Conservation (phyloP, 2,888 invertebrate genomes). For the Phaedon cochleariae region DNA sequence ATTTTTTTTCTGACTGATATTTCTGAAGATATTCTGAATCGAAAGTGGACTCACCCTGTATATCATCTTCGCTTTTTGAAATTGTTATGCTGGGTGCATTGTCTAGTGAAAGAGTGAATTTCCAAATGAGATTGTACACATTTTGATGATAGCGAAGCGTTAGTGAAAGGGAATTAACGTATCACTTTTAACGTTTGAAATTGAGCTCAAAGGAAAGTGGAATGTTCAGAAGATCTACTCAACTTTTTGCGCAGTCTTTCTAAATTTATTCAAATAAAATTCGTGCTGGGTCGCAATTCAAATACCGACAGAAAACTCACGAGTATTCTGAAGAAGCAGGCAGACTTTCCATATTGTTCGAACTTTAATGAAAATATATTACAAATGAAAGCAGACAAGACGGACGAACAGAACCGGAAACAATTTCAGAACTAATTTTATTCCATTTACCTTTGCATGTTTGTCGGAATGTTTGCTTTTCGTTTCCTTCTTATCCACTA, state of each 20-base stretch:
- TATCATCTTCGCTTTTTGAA: too few relatives aligned
- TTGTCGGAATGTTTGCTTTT: background rate
- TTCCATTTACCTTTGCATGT: background rate
- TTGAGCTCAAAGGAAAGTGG: background rate
- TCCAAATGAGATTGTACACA: too few relatives aligned
- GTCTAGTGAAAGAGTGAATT: too few relatives aligned
- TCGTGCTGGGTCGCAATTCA: background rate
- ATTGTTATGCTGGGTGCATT: too few relatives aligned
- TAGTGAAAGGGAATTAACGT: background rate
- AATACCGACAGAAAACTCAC: background rate
- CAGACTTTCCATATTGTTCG: slow-evolving; percentile 23
- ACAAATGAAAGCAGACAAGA: slow-evolving; percentile 23
- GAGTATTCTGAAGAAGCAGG: background rate
- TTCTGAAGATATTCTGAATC: too few relatives aligned
- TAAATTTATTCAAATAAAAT: background rate
- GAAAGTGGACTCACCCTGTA: too few relatives aligned
- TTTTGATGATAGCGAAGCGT: too few relatives aligned
- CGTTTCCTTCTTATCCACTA: background rate
- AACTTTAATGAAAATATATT: slow-evolving; percentile 30
- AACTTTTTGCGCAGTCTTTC: background rate
- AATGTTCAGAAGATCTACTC: background rate
- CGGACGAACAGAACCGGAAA: background rate
- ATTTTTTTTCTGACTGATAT: too few relatives aligned
- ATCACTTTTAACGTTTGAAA: background rate
- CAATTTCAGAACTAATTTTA: background rate